Evolutionary conservation across 2,113 vertebrate species (phyloP).

Genomic region (Tympanuchus pallidicinctus): DNA sequence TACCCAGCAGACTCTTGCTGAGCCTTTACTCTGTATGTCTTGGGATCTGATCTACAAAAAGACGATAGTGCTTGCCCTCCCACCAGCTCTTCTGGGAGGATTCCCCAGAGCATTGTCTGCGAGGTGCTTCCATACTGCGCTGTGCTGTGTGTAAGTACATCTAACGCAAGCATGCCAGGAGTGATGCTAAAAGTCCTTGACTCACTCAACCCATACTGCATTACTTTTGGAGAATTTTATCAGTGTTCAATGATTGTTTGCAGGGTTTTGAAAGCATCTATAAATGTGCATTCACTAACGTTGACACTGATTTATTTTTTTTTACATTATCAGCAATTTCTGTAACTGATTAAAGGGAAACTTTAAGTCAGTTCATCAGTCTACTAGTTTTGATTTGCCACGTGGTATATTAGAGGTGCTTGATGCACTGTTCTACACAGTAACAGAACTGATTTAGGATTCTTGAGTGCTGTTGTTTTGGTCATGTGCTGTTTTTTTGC

Average conservation of each 20-base stretch:
- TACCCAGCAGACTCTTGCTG: background rate
- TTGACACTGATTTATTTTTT: background rate
- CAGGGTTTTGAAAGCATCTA: background rate
- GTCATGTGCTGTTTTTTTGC: background rate
- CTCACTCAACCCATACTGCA: background rate
- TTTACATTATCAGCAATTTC: constrained; percentile 22
- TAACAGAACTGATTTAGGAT: background rate
- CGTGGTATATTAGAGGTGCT: background rate
- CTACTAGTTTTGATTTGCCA: background rate
- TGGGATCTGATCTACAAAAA: background rate
- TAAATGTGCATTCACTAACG: background rate
- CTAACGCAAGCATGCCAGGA: background rate
- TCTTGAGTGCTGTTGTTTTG: background rate
- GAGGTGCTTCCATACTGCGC: background rate
- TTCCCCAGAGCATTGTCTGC: background rate
- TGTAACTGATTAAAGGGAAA: constrained; percentile 22
- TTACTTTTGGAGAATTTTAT: background rate
- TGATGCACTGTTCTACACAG: background rate
- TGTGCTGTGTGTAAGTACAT: background rate
- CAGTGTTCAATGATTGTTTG: background rate
- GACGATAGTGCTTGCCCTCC: background rate
- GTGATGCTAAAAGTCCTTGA: background rate
- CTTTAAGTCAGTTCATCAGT: background rate
- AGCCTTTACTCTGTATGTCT: background rate
- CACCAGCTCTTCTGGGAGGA: background rate